Evolutionary conservation across 2,888 invertebrate species (phyloP), one percentile per base, ranked within the genome.

Genomic region (Geophilus truncorum): DNA sequence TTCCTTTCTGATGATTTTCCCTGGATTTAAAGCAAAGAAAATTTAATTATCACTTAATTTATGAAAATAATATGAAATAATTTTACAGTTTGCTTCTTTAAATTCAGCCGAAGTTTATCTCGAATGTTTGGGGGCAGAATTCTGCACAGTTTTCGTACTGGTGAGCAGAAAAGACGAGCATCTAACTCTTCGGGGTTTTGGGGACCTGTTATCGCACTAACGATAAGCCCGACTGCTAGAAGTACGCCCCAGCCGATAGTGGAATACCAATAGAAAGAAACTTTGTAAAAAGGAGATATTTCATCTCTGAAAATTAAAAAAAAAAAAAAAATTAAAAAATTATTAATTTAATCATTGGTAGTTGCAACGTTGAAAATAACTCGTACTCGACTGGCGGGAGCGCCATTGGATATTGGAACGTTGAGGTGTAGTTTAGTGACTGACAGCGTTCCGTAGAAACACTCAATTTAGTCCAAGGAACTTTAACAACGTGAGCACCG

Each of bases 371-470:
- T n/a, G n/a, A n/a, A n/a, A n/a, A 5, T n/a, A 15, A 23, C 2
- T 75, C 28, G 5, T 30, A 75, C 28, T 30, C n/a, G n/a, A 30
- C 15, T 3, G 28, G 32, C 25, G 75, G 28, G n/a, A n/a, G n/a
- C 30, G 15, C 15, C 30, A 77, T 77, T 2, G 3, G 30, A 9
- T 15, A 25, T 1, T 23, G 25, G 15, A 12, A 6, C 12, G 25
- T 23, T 25, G 23, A 25, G 1, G 62, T 15, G 25, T 62, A 25
- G 25, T 7, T 23, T 15, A n/a, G n/a, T n/a, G 36, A 21, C 6
- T 3, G 21, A 57, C 87, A 86, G n/a, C 85, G 85, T 1, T 83
- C 84, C 9, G 84, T 84, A n/a, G 84, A 84, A 5, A 84, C 82
- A 5, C 84, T 84, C 28, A 84, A 83, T 77, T 84, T 84, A 0